phyloP scores from a whole-genome alignment of 2,888 invertebrate species.

The Athalia rosae region DNA sequence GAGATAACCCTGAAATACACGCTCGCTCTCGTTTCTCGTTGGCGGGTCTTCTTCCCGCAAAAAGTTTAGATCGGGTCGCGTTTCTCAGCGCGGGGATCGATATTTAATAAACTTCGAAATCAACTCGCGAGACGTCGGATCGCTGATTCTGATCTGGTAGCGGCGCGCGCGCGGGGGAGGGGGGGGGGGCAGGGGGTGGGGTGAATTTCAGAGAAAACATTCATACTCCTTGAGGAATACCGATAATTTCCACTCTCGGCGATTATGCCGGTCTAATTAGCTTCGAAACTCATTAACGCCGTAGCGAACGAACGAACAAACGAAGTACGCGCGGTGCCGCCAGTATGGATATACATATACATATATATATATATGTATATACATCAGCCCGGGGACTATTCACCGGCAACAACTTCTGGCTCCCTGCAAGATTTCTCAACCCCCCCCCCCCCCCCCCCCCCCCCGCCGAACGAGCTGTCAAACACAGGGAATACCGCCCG shows the following conservation, averaged over 20 bases:
- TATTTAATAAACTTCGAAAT: constrained; percentile 3
- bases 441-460: too few species aligned
- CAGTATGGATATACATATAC: neutral
- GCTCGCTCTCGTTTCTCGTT: neutral
- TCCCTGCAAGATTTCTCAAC: too few species aligned
- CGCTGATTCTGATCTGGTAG: neutral
- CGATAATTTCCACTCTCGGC: constrained; percentile 31
- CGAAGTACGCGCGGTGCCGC: neutral
- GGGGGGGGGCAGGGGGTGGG: neutral
- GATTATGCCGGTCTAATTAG: constrained; percentile 35
- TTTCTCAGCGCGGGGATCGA: neutral
- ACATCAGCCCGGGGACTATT: neutral
- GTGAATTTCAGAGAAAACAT: constrained; percentile 21
- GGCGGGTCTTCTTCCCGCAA: neutral
- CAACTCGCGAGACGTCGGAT: neutral
- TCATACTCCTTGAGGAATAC: constrained; percentile 14
- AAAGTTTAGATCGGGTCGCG: neutral
- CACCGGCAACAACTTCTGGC: too few species aligned
- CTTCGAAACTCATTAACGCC: constrained; percentile 40
- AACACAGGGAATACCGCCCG: neutral
- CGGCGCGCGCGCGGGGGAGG: too few species aligned
- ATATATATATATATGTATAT: too few species aligned
- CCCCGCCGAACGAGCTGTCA: constrained; percentile 15
- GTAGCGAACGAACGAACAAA: neutral
- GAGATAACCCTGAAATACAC: neutral